A percentile compares a stretch with the other conserved stretches of the same genome.
Conservation (phyloP, 1,140 invertebrate species). For the Papilio aristodemus region DNA sequence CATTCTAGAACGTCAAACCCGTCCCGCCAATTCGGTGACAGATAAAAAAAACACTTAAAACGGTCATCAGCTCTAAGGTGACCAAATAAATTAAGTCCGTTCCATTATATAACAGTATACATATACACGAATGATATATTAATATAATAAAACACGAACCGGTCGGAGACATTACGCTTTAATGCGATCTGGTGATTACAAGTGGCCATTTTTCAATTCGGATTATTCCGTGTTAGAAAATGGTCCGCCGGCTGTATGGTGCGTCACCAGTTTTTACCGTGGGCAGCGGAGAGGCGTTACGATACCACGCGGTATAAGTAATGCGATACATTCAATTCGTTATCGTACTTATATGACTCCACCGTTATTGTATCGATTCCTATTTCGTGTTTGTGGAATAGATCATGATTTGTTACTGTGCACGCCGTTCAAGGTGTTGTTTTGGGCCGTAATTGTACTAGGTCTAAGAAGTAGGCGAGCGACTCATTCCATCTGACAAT, state of each 20-base stretch:
- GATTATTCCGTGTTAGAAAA: slow-evolving; percentile 46
- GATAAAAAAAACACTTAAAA: slow-evolving; percentile 65
- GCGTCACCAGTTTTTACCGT: slow-evolving; percentile 44
- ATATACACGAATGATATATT: slow-evolving; percentile 67
- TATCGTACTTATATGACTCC: slow-evolving; percentile 1
- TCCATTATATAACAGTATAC: slow-evolving; percentile 66
- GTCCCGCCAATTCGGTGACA: slow-evolving; percentile 50
- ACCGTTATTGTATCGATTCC: slow-evolving; percentile 15
- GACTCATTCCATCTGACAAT: too few species aligned
- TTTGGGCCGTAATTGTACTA: not conserved
- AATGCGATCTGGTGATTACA: slow-evolving; percentile 64
- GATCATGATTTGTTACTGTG: not conserved
- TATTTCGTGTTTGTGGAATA: not conserved
- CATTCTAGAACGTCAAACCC: slow-evolving; percentile 43
- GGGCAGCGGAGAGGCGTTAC: slow-evolving; percentile 22
- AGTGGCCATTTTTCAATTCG: slow-evolving; percentile 58
- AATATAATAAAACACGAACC: slow-evolving; percentile 59
- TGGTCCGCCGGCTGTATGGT: slow-evolving; percentile 40
- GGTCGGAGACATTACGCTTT: slow-evolving; percentile 56
- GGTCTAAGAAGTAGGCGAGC: too few species aligned
- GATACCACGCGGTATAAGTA: not conserved
- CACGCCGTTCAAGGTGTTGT: not conserved
- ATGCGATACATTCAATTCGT: slow-evolving; percentile 17
- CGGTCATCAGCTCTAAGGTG: slow-evolving; percentile 57
- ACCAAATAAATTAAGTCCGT: slow-evolving; percentile 69